Evolutionary conservation across 2,797 vertebrate species (phyloP).

Genomic region (Stomatorhinus walkeri): DNA sequence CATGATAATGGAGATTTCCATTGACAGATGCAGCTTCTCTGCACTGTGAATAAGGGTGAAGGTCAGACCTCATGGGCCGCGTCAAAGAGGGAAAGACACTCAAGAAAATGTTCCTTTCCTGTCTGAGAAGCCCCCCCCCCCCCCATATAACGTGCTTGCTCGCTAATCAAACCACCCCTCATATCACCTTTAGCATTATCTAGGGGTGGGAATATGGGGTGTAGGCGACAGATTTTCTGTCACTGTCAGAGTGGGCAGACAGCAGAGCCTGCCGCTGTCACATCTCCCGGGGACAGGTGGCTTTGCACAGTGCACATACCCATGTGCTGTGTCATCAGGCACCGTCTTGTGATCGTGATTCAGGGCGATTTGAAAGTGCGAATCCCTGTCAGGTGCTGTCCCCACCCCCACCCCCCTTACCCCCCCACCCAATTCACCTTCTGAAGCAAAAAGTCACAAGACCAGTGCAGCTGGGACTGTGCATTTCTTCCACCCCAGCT

Average conservation of each 20-base stretch:
- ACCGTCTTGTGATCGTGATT: neutral
- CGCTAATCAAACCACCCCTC: neutral
- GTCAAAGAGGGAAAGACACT: neutral
- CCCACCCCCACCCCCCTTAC: neutral
- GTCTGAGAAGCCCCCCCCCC: neutral
- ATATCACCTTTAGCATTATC: neutral
- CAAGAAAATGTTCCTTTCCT: neutral
- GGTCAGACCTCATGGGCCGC: neutral
- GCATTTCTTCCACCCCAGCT: neutral
- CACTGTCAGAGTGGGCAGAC: neutral
- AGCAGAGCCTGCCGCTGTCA: neutral
- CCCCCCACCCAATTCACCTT: neutral
- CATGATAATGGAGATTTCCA: neutral
- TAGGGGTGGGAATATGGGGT: neutral
- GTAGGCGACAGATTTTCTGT: neutral
- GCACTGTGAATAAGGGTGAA: neutral
- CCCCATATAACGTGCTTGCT: neutral
- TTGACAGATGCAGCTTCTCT: neutral
- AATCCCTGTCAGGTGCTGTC: neutral
- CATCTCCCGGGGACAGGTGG: neutral
- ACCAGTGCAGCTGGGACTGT: neutral
- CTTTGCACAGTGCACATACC: neutral
- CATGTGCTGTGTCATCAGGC: neutral
- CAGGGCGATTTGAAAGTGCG: neutral
- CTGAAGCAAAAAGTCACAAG: slow-evolving; percentile 14